Conservation (phyloP, 2,113 vertebrate species). For the Gobius niger region DNA sequence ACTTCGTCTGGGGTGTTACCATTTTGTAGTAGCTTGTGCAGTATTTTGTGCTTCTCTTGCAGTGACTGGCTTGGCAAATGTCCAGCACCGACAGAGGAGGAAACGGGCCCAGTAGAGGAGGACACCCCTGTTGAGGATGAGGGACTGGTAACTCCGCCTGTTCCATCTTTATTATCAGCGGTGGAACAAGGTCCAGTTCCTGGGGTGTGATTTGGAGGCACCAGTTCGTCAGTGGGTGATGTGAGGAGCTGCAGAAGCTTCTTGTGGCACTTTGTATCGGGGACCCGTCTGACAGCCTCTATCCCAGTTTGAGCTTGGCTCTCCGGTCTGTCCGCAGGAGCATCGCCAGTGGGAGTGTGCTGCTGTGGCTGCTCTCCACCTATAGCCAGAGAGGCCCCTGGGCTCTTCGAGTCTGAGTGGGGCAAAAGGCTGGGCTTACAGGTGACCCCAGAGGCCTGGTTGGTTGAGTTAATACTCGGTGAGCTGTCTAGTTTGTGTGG, state of each 20-base stretch:
- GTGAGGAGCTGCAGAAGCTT: constrained; percentile 96
- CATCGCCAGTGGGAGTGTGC: constrained; percentile 79
- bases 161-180: constrained; percentile 84
- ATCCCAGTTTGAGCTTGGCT: constrained; percentile 78
- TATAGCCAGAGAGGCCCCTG: constrained; percentile 78
- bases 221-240: constrained; percentile 88
- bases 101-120: constrained; percentile 84
- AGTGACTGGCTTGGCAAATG: constrained; percentile 81
- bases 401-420: constrained; percentile 89
- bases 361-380: constrained; percentile 60
- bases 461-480: constrained; percentile 82
- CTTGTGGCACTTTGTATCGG: constrained; percentile 90
- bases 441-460: constrained; percentile 49
- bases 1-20: constrained; percentile 97
- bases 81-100: constrained; percentile 76
- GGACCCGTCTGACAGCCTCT: constrained; percentile 79
- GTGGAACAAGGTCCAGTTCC: constrained; percentile 54
- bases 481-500: constrained; percentile 87
- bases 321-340: constrained; percentile 84
- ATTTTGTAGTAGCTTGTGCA: constrained; percentile 96
- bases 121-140: constrained; percentile 90
- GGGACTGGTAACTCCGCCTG: constrained; percentile 82
- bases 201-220: constrained; percentile 62
- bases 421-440: constrained; percentile 77
- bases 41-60: constrained; percentile 96